Percentiles rank a stretch among this genome's conserved stretches.
phyloP scores from a whole-genome alignment of 2,797 vertebrate genomes.

The Semaprochilodus insignis region DNA sequence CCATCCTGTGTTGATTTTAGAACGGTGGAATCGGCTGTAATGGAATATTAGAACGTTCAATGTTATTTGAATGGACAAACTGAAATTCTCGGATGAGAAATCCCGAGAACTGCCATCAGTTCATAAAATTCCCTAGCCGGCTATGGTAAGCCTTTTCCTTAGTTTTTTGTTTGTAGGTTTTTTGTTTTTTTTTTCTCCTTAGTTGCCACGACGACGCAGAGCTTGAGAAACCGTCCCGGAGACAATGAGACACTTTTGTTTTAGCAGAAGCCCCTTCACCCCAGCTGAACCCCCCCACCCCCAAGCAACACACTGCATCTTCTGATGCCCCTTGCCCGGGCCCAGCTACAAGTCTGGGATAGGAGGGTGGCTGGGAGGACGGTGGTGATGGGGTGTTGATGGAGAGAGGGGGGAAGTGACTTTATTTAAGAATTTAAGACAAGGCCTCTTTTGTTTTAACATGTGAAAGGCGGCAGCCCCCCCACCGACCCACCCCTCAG shows the following conservation, averaged over 20 bases:
- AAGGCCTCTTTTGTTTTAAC: conserved; percentile 95
- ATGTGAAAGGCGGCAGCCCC: conserved; percentile 84
- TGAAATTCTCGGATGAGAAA: no score
- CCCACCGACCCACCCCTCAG: conserved; percentile 71
- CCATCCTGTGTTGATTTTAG: no score
- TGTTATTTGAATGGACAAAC: no score
- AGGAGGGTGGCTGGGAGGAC: neutral
- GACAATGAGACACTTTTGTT: conserved; percentile 83
- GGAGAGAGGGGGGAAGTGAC: conserved; percentile 78
- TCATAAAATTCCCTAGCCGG: neutral
- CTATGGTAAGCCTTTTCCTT: neutral
- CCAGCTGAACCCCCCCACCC: conserved; percentile 42
- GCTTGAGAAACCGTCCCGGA: conserved; percentile 64
- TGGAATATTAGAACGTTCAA: no score
- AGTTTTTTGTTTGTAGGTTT: conserved; percentile 4
- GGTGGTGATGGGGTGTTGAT: neutral
- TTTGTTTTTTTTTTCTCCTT: conserved; percentile 60
- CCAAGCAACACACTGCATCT: neutral
- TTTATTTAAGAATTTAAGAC: conserved; percentile 87
- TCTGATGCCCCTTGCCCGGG: neutral
- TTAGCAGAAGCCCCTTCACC: conserved; percentile 69
- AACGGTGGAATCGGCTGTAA: no score
- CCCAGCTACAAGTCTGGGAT: neutral
- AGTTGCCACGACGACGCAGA: conserved; percentile 75
- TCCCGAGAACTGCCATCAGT: no score